Conservation (phyloP, 2,113 vertebrate species). For the Otocyon megalotis region DNA sequence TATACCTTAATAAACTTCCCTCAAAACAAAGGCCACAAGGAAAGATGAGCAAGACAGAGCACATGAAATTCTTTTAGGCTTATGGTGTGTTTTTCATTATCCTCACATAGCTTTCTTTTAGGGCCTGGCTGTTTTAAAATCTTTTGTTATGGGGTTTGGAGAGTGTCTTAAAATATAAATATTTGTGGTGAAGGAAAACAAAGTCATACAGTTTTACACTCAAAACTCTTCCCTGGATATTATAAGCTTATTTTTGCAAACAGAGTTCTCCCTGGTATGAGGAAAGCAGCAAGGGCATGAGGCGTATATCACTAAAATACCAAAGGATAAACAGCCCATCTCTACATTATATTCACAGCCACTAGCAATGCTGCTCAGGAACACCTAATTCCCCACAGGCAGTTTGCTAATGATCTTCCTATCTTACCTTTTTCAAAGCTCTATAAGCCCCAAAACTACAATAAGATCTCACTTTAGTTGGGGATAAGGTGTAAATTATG, state of each 20-base stretch:
- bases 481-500: background rate
- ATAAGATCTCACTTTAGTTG: background rate
- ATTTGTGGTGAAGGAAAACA: conserved; percentile 65
- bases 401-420: background rate
- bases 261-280: background rate
- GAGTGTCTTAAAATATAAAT: conserved; percentile 65
- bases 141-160: conserved; percentile 37
- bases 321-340: background rate
- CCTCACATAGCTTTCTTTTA: conserved; percentile 2
- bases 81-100: conserved; percentile 48
- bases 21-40: background rate
- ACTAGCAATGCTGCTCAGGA: background rate
- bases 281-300: background rate
- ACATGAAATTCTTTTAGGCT: background rate
- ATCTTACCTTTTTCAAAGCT: conserved; percentile 5
- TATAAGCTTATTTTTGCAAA: conserved; percentile 40
- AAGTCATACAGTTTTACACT: conserved; percentile 48
- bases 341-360: conserved; percentile 8
- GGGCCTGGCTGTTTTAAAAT: conserved; percentile 22
- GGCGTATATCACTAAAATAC: background rate
- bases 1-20: background rate
- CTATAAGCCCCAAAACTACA: background rate
- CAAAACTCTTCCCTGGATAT: conserved; percentile 41
- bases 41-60: background rate
- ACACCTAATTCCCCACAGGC: background rate